These are phyloP conservation scores for Lampris megalopsis DNA, from an alignment of 2,113 vertebrate species.

Conservation along the genomic window DNA sequence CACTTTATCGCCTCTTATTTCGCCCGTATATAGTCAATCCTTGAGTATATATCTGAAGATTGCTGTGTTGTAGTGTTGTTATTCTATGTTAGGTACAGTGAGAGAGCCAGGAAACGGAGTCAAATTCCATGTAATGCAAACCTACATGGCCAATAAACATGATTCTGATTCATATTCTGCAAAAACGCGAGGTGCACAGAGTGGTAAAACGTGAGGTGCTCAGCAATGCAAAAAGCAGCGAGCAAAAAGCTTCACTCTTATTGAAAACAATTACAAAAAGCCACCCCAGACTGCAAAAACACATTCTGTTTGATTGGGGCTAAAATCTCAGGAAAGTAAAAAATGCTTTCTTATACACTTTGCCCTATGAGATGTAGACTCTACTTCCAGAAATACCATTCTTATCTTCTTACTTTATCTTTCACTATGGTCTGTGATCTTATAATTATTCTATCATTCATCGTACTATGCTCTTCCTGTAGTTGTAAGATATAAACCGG, in stretches of 20 bases:
- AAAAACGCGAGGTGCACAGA: too few relatives aligned
- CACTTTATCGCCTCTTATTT: too few relatives aligned
- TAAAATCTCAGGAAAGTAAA: constrained; percentile 24
- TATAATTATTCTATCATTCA: constrained; percentile 14
- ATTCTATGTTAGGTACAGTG: too few relatives aligned
- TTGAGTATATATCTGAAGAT: too few relatives aligned
- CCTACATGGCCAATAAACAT: too few relatives aligned
- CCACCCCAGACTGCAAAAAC: background rate
- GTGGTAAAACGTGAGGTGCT: too few relatives aligned
- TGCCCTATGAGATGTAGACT: constrained; percentile 36
- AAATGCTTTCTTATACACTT: constrained; percentile 39
- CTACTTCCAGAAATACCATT: constrained; percentile 5
- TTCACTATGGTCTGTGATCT: constrained; percentile 24
- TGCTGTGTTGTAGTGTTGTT: too few relatives aligned
- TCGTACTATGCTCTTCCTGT: background rate
- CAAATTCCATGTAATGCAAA: too few relatives aligned
- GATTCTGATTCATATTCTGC: too few relatives aligned
- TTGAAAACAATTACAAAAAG: too few relatives aligned
- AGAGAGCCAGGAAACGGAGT: too few relatives aligned
- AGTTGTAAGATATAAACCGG: constrained; percentile 6
- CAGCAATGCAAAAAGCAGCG: background rate
- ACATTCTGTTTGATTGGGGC: background rate
- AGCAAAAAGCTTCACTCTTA: background rate
- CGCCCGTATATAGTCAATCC: too few relatives aligned
- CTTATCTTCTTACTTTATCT: constrained; percentile 20